phyloP scores from a whole-genome alignment of 2,888 invertebrate species.

The Lomographa bimaculata region DNA sequence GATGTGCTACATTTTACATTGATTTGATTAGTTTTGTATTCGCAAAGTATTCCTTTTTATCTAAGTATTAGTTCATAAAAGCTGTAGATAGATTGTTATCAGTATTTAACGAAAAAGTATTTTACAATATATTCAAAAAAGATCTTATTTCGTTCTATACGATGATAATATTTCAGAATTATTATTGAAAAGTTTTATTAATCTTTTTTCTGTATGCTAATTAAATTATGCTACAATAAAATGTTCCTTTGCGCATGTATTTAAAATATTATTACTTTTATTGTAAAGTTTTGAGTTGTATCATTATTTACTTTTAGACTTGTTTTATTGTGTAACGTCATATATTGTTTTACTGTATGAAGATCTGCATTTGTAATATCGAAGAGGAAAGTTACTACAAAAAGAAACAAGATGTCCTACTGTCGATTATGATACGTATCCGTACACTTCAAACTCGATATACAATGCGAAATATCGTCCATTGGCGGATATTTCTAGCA shows the following conservation, averaged over 20 bases:
- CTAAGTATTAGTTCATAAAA: not conserved
- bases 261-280: slow-evolving; percentile 29
- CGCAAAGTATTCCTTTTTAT: slow-evolving; percentile 38
- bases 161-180: too few species aligned
- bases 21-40: slow-evolving; percentile 22
- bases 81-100: slow-evolving; percentile 5
- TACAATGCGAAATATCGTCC: too few species aligned
- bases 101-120: too few species aligned
- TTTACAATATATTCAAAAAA: too few species aligned
- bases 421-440: too few species aligned
- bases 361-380: too few species aligned
- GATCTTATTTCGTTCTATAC: too few species aligned
- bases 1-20: slow-evolving; percentile 30
- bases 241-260: slow-evolving; percentile 44
- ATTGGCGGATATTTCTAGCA: too few species aligned
- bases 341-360: too few species aligned
- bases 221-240: slow-evolving; percentile 41
- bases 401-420: too few species aligned
- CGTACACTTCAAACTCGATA: too few species aligned
- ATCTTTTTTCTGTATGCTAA: slow-evolving; percentile 45
- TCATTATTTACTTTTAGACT: slow-evolving; percentile 9
- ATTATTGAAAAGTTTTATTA: not conserved
- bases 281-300: slow-evolving; percentile 27
- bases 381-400: too few species aligned
- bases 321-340: slow-evolving; percentile 19